Evolutionary conservation across 2,888 invertebrate species (phyloP), one percentile per base, ranked within the genome.

Genomic region (Petrolisthes cinctipes): DNA sequence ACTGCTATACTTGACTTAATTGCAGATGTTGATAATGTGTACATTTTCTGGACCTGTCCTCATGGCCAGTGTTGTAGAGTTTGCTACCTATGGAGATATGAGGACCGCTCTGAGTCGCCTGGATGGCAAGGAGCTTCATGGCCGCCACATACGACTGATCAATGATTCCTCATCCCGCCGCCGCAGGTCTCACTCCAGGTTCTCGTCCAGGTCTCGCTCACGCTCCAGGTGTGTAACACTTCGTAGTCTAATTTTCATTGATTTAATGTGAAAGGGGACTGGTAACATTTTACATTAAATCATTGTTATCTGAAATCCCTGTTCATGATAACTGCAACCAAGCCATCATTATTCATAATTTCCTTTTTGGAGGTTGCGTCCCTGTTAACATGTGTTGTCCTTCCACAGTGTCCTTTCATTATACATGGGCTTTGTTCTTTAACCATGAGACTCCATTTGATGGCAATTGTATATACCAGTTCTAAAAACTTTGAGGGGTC

Each of bases 111-210:
- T 99, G 92, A 98, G 99, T 92, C 99, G 99, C 93, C 94, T 99
- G 91, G 98, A 99, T 93, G 97, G 97, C 92, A 97, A 98, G 0
- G 99, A 99, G 92, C 94, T 99, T 92, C 98, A 98, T 93, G 99
- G 99, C 0, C 95, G 99, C 51, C 95, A 97, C 89, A 96, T 99
- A 91, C 96, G 96, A 86, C 94, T 99, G 56, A 95, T 98, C 85
- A 98, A 99, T 93, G 98, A 99, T 92, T 94, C 81, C 3, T 81
- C 86, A 5, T 83, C 86, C 3, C 81, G 88, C n/a, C 85, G 86
- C 7, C 85, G 88, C 51, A 84, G 76, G 81, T 85, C 85, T 5
- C 81, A 68, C 14, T 88, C 84, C 1, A 51, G 88, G 14, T 89
- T 86, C 9, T 85, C 84, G 68, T 89, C 89, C 37, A 51, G 88